A percentile compares a stretch with the other conserved stretches of the same genome.
Evolutionary conservation across 2,113 vertebrate genomes (phyloP).

Genomic region (Chloroceryle aenea): DNA sequence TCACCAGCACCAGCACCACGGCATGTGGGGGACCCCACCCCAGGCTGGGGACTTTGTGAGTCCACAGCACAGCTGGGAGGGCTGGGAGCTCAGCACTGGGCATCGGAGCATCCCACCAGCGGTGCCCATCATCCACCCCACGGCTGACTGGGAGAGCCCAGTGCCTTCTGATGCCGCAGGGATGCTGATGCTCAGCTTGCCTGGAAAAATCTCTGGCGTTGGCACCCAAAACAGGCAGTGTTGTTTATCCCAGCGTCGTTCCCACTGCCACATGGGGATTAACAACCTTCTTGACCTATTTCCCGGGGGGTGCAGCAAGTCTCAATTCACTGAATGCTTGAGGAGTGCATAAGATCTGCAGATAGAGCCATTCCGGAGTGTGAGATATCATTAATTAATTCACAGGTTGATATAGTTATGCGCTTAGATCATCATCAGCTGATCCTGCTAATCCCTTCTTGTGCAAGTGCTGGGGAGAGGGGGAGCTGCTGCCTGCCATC

Average conservation of each 20-base stretch:
- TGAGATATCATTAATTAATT: conserved; percentile 49
- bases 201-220: background rate
- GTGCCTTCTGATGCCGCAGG: background rate
- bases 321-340: background rate
- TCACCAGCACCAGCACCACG: rapidly evolving
- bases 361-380: background rate
- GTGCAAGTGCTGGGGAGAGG: conserved; percentile 4
- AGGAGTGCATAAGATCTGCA: background rate
- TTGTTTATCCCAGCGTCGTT: background rate
- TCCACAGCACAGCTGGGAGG: background rate
- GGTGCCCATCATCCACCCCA: background rate
- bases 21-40: rapidly evolving
- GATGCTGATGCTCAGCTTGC: background rate
- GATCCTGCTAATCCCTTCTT: conserved; percentile 62
- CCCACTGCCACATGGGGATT: background rate
- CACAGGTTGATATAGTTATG: conserved; percentile 50
- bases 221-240: background rate
- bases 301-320: background rate
- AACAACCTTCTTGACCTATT: conserved; percentile 18
- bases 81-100: rapidly evolving
- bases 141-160: rapidly evolving
- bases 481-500: background rate
- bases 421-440: conserved; percentile 60
- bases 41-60: rapidly evolving
- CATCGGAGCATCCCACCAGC: background rate